phyloP scores from a whole-genome alignment of 2,797 vertebrate genomes.

The Botia kubotai region DNA sequence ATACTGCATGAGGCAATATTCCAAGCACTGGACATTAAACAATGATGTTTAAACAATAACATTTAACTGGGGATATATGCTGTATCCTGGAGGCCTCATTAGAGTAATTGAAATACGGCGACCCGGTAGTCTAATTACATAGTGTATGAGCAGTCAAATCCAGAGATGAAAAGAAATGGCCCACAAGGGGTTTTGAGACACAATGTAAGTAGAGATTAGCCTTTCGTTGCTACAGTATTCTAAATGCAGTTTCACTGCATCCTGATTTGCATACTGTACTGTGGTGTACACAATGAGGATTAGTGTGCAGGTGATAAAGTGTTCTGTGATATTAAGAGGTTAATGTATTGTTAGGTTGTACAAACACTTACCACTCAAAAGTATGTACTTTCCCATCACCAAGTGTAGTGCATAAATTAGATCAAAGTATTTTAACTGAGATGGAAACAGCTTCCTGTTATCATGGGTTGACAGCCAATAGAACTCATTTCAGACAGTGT shows the following conservation, averaged over 20 bases:
- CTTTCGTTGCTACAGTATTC: neutral
- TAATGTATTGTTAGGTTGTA: neutral
- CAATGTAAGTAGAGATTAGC: conserved; percentile 5
- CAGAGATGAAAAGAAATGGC: conserved; percentile 24
- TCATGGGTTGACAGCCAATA: neutral
- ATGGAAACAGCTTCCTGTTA: neutral
- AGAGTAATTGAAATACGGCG: conserved; percentile 14
- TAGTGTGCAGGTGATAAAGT: neutral
- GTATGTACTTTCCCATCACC: neutral
- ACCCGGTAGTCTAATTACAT: conserved; percentile 28
- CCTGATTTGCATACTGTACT: neutral
- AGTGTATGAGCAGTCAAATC: conserved; percentile 38
- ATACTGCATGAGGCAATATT: conserved; percentile 19
- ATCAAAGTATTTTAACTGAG: neutral
- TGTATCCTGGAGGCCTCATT: conserved; percentile 42
- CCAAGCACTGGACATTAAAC: conserved; percentile 28
- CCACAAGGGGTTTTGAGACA: conserved; percentile 30
- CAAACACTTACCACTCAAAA: neutral
- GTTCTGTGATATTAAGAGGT: neutral
- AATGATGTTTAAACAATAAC: conserved; percentile 42
- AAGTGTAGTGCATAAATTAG: neutral
- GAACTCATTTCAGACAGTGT: conserved; percentile 6
- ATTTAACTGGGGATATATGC: conserved; percentile 31
- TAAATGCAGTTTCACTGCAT: neutral
- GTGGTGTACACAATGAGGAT: neutral